Evolutionary conservation across 2,888 invertebrate species (phyloP).

Genomic region (Thyatira batis): DNA sequence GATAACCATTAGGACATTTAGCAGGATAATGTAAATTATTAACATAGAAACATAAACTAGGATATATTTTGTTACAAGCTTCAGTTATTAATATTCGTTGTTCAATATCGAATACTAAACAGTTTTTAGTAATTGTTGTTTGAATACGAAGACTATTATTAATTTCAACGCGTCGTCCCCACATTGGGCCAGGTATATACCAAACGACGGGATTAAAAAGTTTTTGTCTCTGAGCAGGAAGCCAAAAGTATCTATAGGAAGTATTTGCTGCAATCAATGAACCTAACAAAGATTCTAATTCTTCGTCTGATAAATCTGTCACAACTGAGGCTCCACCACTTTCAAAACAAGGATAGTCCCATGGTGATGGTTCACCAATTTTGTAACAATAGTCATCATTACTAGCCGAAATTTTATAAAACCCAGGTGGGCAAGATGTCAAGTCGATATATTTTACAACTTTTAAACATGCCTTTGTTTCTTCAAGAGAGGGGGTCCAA

Average conservation of each 20-base stretch:
- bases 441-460: constrained; percentile 48
- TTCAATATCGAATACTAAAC: constrained; percentile 58
- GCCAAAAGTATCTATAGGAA: constrained; percentile 70
- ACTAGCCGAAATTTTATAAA: constrained; percentile 49
- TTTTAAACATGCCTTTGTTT: constrained; percentile 51
- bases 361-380: constrained; percentile 44
- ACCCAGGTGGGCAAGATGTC: constrained; percentile 62
- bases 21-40: constrained; percentile 60
- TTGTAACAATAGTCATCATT: constrained; percentile 63
- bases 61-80: constrained; percentile 51
- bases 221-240: constrained; percentile 71
- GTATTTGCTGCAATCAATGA: constrained; percentile 45
- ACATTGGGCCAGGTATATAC: constrained; percentile 74
- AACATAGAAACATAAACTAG: constrained; percentile 67
- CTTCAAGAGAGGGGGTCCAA: constrained; percentile 53
- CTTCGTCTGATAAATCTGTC: constrained; percentile 54
- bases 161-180: constrained; percentile 48
- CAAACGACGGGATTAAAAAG: constrained; percentile 69
- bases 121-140: constrained; percentile 50
- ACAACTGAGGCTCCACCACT: constrained; percentile 67
- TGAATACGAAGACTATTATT: constrained; percentile 36
- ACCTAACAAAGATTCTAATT: constrained; percentile 49
- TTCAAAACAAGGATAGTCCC: constrained; percentile 66
- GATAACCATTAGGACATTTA: constrained; percentile 64
- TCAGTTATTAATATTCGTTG: constrained; percentile 47